Conservation (phyloP, 2,888 invertebrate species). For the Teleiodes luculella region DNA sequence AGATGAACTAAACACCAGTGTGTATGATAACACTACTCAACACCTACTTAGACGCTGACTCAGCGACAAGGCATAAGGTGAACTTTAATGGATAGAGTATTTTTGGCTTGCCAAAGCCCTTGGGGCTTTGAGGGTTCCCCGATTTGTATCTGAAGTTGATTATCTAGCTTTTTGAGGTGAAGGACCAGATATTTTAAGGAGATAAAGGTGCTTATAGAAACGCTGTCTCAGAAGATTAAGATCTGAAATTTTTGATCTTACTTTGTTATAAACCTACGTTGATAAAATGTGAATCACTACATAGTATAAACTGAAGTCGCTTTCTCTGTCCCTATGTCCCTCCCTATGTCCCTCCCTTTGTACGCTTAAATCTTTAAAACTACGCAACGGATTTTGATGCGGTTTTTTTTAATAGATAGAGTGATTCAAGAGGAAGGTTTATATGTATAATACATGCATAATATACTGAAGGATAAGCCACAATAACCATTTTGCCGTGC, state of each 20-base stretch:
- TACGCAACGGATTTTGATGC: too few species aligned
- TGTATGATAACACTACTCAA: constrained; percentile 23
- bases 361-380: too few species aligned
- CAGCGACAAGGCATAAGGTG: constrained; percentile 38
- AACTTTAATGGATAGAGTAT: constrained; percentile 37
- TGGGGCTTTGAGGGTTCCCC: not conserved
- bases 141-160: constrained; percentile 16
- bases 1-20: constrained; percentile 11
- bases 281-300: too few species aligned
- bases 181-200: not conserved
- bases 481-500: too few species aligned
- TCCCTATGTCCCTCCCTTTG: too few species aligned
- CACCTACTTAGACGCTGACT: constrained; percentile 30
- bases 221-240: not conserved
- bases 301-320: too few species aligned
- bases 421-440: too few species aligned
- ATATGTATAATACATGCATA: too few species aligned
- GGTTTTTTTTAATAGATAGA: too few species aligned
- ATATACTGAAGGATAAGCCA: too few species aligned
- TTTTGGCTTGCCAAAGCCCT: constrained; percentile 22
- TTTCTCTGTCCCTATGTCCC: too few species aligned
- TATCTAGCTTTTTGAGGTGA: constrained; percentile 4
- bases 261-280: too few species aligned
- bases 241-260: not conserved
- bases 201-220: not conserved